These are phyloP conservation scores for Zonotrichia leucophrys DNA, from an alignment of 2,113 vertebrate genomes.

Conservation along the genomic window DNA sequence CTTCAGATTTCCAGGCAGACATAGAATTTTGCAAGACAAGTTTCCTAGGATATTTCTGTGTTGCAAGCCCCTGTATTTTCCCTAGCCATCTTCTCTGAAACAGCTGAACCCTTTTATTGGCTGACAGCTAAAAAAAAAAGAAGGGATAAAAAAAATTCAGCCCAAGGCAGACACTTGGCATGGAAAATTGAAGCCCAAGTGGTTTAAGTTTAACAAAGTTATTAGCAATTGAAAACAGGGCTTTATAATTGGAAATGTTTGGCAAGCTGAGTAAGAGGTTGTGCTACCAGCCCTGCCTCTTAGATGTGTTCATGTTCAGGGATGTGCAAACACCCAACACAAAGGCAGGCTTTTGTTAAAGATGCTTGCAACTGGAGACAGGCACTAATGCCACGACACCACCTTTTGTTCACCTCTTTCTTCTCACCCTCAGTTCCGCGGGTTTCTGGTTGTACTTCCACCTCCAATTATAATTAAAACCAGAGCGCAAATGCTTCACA, in stretches of 20 bases:
- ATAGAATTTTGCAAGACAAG: not conserved
- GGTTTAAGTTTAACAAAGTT: constrained; percentile 58
- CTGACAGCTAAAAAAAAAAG: not conserved
- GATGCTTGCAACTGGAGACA: not conserved
- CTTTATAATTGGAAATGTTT: constrained; percentile 57
- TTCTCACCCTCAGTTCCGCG: not conserved
- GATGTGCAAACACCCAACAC: not conserved
- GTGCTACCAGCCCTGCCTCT: constrained; percentile 50
- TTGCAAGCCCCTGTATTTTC: not conserved
- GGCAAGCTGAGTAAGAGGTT: constrained; percentile 25
- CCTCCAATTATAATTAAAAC: not conserved
- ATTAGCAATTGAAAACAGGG: constrained; percentile 65
- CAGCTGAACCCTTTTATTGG: not conserved
- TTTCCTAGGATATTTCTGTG: not conserved
- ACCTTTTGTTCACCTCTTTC: not conserved
- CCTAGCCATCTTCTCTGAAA: not conserved
- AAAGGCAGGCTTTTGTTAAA: not conserved
- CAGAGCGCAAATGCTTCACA: not conserved
- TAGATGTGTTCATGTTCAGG: not conserved
- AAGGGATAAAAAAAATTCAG: constrained; percentile 1
- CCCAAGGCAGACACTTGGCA: constrained; percentile 45
- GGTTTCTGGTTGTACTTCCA: not conserved
- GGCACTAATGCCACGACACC: not conserved
- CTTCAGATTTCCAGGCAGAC: not conserved
- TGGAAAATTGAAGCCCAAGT: constrained; percentile 42